Evolutionary conservation across 2,888 invertebrate genomes (phyloP).

Genomic region (Pollenia griseotomentosa): DNA sequence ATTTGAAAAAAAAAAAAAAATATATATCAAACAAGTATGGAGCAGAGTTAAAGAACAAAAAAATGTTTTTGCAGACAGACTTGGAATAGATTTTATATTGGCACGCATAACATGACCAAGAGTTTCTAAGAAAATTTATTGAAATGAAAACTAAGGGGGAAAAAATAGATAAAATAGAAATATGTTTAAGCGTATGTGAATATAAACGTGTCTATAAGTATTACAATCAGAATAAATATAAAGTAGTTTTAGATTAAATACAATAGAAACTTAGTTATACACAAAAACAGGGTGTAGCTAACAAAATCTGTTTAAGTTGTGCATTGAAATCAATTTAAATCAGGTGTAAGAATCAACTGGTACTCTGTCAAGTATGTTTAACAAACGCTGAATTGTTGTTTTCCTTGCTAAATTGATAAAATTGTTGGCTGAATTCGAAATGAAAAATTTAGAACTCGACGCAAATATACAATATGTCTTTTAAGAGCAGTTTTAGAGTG

Average conservation of each 20-base stretch:
- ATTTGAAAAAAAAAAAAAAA: constrained; percentile 38
- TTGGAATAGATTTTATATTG: constrained; percentile 64
- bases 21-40: not conserved
- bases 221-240: constrained; percentile 55
- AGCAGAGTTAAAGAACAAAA: not conserved
- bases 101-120: constrained; percentile 71
- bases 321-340: no score
- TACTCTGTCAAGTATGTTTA: no score
- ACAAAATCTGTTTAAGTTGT: not conserved
- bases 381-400: no score
- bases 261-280: constrained; percentile 9
- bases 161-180: not conserved
- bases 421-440: no score
- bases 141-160: constrained; percentile 42
- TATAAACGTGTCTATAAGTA: constrained; percentile 58
- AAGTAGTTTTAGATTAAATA: constrained; percentile 48
- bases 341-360: no score
- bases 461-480: no score
- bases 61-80: constrained; percentile 43
- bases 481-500: no score
- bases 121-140: constrained; percentile 63
- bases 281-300: constrained; percentile 35
- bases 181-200: not conserved
- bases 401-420: no score
- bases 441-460: no score